Evolutionary conservation across 1,140 invertebrate genomes (phyloP).

Genomic region (Dinoponera quadriceps): DNA sequence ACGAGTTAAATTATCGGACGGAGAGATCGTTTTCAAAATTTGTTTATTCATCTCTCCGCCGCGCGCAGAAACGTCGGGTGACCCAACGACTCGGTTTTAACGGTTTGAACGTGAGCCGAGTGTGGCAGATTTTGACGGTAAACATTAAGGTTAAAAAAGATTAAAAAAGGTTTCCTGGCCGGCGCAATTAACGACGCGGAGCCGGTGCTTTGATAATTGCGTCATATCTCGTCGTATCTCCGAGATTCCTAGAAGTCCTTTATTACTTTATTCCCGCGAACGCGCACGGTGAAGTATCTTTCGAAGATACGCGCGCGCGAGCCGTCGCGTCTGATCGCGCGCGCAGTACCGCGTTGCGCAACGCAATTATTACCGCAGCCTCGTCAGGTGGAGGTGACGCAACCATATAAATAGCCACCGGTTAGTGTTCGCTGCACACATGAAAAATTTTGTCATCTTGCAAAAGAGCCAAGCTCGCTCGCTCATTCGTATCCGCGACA

Average conservation of each 20-base stretch:
- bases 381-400: constrained; percentile 60
- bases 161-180: background rate
- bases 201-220: background rate
- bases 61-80: background rate
- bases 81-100: constrained; percentile 19
- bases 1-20: background rate
- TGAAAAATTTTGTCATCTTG: constrained; percentile 65
- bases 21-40: background rate
- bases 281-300: background rate
- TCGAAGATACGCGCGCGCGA: constrained; percentile 28
- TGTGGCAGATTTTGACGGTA: too few relatives aligned
- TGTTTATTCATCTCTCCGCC: background rate
- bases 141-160: too few relatives aligned
- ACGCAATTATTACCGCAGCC: constrained; percentile 64
- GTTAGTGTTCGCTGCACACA: constrained; percentile 33
- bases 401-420: constrained; percentile 65
- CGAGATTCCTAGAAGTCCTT: constrained; percentile 16
- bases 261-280: constrained; percentile 24
- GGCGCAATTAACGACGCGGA: constrained; percentile 6
- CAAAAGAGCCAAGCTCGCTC: background rate
- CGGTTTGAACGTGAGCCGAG: too few relatives aligned
- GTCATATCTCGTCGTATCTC: background rate
- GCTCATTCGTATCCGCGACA: background rate
- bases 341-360: constrained; percentile 33
- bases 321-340: constrained; percentile 14